Evolutionary conservation across 2,888 invertebrate genomes (phyloP), one percentile per base, ranked within the genome.

Genomic region (Antitype chi): DNA sequence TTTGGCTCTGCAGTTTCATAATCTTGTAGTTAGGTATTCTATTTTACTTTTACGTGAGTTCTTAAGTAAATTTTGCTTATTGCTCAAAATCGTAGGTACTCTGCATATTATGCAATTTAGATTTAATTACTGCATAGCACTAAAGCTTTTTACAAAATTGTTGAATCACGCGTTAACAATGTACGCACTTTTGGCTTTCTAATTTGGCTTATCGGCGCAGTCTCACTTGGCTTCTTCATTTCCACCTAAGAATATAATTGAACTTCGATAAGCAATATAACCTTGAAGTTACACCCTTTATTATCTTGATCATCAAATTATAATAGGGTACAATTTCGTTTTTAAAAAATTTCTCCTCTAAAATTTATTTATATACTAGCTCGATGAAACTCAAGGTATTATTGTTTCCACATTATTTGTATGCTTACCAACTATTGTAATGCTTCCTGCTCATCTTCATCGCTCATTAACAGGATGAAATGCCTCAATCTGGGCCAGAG

Each of bases 401-500:
- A 68, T 83, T 38, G 23, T 25, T 20, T 47, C 2, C 17, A 59
- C 7, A 28, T 57, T 64, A 0, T 74, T 63, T 47, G 3, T 52
- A 66, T 70, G 15, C 59, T 47, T 69, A 17, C 1, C 9, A 55
- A 70, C 15, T 53, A 25, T 47, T 1, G 59, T 13, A 38, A 15
- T 43, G 17, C 57, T 74, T 13, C 25, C 43, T 53, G 28, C 59
- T 81, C 60, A 84, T 72, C 52, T 72, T 63, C 57, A 32, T 49
- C 28, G 25, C 47, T 70, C 28, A 52, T 76, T 55, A 80, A 28
- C 80, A 96, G 96, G 96, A 96, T 70, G 96, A 96, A 87, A 83
- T 94, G 55, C 95, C 94, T 3, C 96, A 94, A 59, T 95, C 96
- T 25, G 96, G 95, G 0, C 94, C 95, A 0, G 96, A 96, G 74